Evolutionary conservation across 2,113 vertebrate species (phyloP), one percentile per base, ranked within the genome.

Genomic region (Semnornis frantzii): DNA sequence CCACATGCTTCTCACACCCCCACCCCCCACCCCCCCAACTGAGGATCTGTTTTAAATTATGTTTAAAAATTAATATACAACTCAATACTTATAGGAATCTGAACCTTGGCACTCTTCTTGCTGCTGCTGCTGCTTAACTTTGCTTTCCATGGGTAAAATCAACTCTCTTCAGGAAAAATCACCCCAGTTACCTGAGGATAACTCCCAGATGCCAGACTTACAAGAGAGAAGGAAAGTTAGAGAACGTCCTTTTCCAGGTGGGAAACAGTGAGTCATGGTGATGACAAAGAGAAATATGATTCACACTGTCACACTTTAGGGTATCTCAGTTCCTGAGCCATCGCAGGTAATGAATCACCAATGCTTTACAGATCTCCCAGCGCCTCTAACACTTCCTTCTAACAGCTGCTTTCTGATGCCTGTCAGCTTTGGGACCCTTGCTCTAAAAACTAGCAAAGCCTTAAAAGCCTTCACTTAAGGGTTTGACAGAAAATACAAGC

Each of bases 241-340:
- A 42, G 27, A 91, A 57, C 33, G 31, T 31, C 34, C 42, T 75
- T 13, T 71, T 80, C 85, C 69, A 77, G 87, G 66, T 64, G 65
- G 68, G 48, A 93, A 94, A 81, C 6, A 31, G 46, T 94, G 90
- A 95, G 39, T 96, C 92, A 96, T 0, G 2, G 39, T 71, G 50
- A 87, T 94, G 93, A 96, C 82, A 91, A 96, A 95, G 82, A 88
- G 86, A 69, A 94, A 91, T 54, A 62, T 96, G 91, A 95, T 91
- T 96, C 87, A 95, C 58, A 50, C 76, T 89, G 72, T 84, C 77
- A 94, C 80, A 52, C 79, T 94, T 86, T 74, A 85, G 82, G 91
- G 92, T 64, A n/a, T 93, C 91, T 95, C 91, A 81, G 2, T 89
- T 90, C 62, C 75, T 94, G 75, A 80, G 10, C 92, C 80, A 85